phyloP scores from a whole-genome alignment of 2,888 invertebrate genomes.

The Cosmia trapezina region DNA sequence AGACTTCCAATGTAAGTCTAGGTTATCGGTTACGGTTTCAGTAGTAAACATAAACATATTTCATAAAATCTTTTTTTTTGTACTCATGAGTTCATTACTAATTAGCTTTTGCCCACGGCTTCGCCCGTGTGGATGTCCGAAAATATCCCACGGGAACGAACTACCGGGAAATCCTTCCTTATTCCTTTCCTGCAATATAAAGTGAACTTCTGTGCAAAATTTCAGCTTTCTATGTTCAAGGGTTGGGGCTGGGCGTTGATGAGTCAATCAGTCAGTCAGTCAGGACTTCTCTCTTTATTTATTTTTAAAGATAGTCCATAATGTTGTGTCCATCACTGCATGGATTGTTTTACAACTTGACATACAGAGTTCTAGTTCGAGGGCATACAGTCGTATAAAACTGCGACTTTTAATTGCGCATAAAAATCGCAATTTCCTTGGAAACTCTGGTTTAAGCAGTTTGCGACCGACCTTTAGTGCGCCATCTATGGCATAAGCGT shows the following conservation, averaged over 20 bases:
- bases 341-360: not conserved
- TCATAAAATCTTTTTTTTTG: conserved; percentile 12
- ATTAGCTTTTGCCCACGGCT: no score
- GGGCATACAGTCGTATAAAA: conserved; percentile 13
- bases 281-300: no score
- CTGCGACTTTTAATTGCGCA: conserved; percentile 13
- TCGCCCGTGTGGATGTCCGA: no score
- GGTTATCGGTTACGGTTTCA: conserved; percentile 16
- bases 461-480: conserved; percentile 47
- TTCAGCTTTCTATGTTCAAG: no score
- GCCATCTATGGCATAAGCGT: conserved; percentile 52
- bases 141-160: no score
- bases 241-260: no score
- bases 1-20: not conserved
- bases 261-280: no score
- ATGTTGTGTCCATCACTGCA: not conserved
- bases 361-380: conserved; percentile 22
- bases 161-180: no score
- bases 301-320: no score
- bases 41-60: conserved; percentile 1
- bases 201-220: no score
- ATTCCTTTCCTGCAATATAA: no score
- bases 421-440: conserved; percentile 32
- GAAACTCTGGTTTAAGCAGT: conserved; percentile 8
- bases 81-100: not conserved